These are phyloP conservation scores for Orchesella cincta DNA, from an alignment of 1,140 invertebrate species.

Conservation along the genomic window DNA sequence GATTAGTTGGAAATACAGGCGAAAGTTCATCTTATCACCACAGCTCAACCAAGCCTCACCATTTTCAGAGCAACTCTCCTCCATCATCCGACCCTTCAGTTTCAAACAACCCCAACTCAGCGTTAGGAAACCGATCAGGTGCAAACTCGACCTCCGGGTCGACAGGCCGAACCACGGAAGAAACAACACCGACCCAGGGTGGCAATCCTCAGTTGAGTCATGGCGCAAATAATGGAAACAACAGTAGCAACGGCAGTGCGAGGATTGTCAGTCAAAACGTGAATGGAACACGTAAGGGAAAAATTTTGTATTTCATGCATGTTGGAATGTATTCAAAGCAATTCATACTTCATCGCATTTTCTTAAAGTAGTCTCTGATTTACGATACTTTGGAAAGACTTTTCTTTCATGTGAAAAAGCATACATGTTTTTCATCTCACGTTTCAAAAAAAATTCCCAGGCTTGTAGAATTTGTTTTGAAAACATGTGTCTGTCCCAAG, in stretches of 20 bases:
- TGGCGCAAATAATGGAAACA: no score
- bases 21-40: background rate
- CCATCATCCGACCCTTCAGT: background rate
- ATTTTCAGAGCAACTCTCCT: background rate
- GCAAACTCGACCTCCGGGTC: background rate
- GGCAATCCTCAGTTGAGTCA: no score
- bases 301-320: background rate
- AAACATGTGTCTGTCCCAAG: background rate
- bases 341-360: background rate
- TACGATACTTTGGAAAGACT: no score
- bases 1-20: background rate
- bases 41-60: background rate
- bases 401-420: background rate
- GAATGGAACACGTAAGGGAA: slow-evolving; percentile 18
- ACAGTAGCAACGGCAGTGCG: background rate
- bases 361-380: background rate
- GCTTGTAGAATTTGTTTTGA: background rate
- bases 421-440: background rate
- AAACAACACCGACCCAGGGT: background rate
- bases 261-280: slow-evolving; percentile 22
- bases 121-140: background rate
- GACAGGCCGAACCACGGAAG: background rate
- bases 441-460: background rate
- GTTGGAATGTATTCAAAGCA: background rate
- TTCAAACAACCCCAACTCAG: background rate